A percentile compares a stretch with the other conserved stretches of the same genome.
Conservation (phyloP, 2,113 vertebrate species). For the Irena cyanogastra region DNA sequence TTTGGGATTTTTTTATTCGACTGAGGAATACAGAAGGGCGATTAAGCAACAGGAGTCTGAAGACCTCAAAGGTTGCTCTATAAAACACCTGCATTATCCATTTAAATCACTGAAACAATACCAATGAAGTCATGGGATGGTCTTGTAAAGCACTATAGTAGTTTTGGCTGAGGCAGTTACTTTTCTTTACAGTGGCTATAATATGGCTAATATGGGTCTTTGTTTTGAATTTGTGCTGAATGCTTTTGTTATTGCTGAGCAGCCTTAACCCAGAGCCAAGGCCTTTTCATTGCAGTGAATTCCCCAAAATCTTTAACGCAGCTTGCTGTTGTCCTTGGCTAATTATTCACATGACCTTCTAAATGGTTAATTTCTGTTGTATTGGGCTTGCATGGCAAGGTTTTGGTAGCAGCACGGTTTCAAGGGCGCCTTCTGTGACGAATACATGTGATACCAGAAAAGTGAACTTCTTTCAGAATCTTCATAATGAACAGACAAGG, state of each 20-base stretch:
- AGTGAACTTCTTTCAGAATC: not conserved
- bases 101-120: not conserved
- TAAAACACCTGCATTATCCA: not conserved
- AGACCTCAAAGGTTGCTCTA: not conserved
- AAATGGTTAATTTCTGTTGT: not conserved
- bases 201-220: not conserved
- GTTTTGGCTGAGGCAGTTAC: not conserved
- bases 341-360: not conserved
- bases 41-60: not conserved
- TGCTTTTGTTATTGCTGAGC: not conserved
- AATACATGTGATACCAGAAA: not conserved
- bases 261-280: not conserved
- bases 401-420: not conserved
- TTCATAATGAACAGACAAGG: not conserved
- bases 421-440: not conserved
- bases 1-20: not conserved
- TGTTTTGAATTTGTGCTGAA: not conserved
- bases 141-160: not conserved
- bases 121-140: not conserved
- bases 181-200: not conserved
- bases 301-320: not conserved
- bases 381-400: not conserved
- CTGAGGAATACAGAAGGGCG: not conserved
- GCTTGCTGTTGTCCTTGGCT: not conserved
- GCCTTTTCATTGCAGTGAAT: not conserved